A percentile compares a stretch with the other conserved stretches of the same genome.
Conservation (phyloP, 1,140 invertebrate genomes). For the Hypsibius dujardini region DNA sequence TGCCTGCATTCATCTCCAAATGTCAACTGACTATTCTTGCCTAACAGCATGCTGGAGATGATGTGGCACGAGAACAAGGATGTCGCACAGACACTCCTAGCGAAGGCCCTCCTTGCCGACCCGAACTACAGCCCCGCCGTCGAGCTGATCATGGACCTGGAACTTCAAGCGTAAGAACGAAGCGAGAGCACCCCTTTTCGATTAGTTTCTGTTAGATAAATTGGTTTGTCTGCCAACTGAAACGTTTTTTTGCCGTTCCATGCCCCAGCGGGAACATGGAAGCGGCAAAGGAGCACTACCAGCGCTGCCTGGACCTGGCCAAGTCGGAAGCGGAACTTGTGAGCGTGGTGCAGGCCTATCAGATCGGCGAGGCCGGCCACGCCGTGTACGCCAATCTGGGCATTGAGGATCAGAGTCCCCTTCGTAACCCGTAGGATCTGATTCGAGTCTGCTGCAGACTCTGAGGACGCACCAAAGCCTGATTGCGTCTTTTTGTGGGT, state of each 20-base stretch:
- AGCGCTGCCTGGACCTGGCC: constrained; percentile 16
- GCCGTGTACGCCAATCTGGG: not conserved
- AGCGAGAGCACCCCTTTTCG: too few relatives aligned
- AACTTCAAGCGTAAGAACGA: constrained; percentile 5
- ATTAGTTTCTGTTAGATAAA: too few relatives aligned
- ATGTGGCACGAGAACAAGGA: not conserved
- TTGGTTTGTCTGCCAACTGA: too few relatives aligned
- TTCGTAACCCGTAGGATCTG: too few relatives aligned
- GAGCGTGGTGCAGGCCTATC: not conserved
- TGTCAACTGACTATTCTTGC: too few relatives aligned
- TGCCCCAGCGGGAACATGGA: constrained; percentile 1
- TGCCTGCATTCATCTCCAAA: too few relatives aligned
- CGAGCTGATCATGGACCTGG: constrained; percentile 7
- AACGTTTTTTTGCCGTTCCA: too few relatives aligned
- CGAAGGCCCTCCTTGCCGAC: not conserved
- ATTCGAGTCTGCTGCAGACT: too few relatives aligned
- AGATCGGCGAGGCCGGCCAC: constrained; percentile 14
- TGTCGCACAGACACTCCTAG: not conserved
- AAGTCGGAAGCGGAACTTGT: not conserved
- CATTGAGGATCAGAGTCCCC: not conserved
- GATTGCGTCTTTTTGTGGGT: too few relatives aligned
- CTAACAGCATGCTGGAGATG: constrained; percentile 4
- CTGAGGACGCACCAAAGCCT: too few relatives aligned
- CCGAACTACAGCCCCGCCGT: not conserved
- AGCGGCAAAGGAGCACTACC: not conserved